Base-by-base conservation (phyloP, 2,113 vertebrate species). In the Coptodon bakossiorum region DNA sequence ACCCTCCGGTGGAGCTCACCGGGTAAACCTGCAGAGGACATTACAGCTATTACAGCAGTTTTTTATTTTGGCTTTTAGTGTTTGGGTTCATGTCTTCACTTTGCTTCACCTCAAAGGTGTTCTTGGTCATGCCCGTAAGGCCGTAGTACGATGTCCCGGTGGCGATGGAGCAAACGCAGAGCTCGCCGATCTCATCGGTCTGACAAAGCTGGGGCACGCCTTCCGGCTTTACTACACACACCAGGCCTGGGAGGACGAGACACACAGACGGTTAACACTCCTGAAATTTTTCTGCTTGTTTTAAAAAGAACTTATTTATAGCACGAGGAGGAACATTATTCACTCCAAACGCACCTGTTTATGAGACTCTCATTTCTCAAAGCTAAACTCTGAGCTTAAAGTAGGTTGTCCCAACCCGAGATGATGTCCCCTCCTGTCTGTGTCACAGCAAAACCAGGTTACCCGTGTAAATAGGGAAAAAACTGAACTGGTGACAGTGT, bases 91-190 rank as follows among this genome's bases (percentile, higher is more conserved):
- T 14, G 12, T 22, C 34, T 36, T 24, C n/a, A 12, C 16, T 3
- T 9, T 5, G 1, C 3, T 91, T 88, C 96, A 99, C 99, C 98
- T 99, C 99, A 48, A 99, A 99, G 16, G 98, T 99, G 95, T 99
- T 99, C 96, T 99, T 99, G 90, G 98, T 99, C 98, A 99, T 99
- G 91, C 99, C 99, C 0, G 98, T 98, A 83, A 99, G 98, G 92
- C 99, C 99, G 2, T 99, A 99, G 89, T 99, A 99, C 1, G 99
- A 99, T 5, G 97, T 99, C 81, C 99, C 99, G 0, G 98, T 99
- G 59, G 98, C 98, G 71, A 99, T 96, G 19, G 98, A 98, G 66
- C 98, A 99, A 31, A 99, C 98, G 31, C 98, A 99, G 19, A 99
- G 94, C 92, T 99, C 99, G 19, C 98, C 99, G 17, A 99, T 98